Percentiles rank a stretch among this genome's conserved stretches.
Evolutionary conservation across 2,888 invertebrate species (phyloP).

Genomic region (Microdon myrmicae): DNA sequence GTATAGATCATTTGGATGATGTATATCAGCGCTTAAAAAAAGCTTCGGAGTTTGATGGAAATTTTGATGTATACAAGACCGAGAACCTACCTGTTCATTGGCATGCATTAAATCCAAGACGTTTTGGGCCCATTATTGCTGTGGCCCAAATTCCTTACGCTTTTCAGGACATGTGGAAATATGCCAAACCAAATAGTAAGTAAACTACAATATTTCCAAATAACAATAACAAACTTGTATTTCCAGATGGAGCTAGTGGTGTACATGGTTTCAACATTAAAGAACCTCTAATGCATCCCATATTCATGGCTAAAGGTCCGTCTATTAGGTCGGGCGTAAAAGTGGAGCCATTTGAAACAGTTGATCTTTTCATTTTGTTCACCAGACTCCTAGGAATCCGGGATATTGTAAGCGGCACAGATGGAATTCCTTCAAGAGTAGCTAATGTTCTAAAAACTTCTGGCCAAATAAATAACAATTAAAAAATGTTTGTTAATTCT

Average conservation of each 20-base stretch:
- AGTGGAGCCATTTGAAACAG: slow-evolving; percentile 71
- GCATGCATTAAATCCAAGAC: slow-evolving; percentile 72
- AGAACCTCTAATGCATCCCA: slow-evolving; percentile 72
- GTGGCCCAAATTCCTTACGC: slow-evolving; percentile 73
- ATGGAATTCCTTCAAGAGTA: too few species aligned
- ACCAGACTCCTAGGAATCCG: slow-evolving; percentile 59
- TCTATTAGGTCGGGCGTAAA: slow-evolving; percentile 68
- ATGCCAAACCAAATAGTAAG: slow-evolving; percentile 63
- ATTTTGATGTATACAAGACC: slow-evolving; percentile 72
- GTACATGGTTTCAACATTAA: slow-evolving; percentile 76
- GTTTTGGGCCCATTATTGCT: slow-evolving; percentile 73
- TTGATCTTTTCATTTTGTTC: slow-evolving; percentile 75
- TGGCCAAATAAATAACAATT: too few species aligned
- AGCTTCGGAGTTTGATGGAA: slow-evolving; percentile 63
- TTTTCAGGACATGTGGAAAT: slow-evolving; percentile 69
- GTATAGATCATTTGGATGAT: too few species aligned
- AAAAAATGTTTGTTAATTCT: too few species aligned
- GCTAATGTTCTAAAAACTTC: too few species aligned
- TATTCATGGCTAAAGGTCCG: slow-evolving; percentile 78
- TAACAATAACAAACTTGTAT: too few species aligned
- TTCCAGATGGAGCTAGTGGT: slow-evolving; percentile 70
- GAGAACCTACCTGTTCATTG: slow-evolving; percentile 71
- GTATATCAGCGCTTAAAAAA: slow-evolving; percentile 68
- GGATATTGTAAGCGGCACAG: too few species aligned
- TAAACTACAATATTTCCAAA: neutral